Conservation (phyloP, 2,888 invertebrate genomes). For the Agriopis leucophaearia region DNA sequence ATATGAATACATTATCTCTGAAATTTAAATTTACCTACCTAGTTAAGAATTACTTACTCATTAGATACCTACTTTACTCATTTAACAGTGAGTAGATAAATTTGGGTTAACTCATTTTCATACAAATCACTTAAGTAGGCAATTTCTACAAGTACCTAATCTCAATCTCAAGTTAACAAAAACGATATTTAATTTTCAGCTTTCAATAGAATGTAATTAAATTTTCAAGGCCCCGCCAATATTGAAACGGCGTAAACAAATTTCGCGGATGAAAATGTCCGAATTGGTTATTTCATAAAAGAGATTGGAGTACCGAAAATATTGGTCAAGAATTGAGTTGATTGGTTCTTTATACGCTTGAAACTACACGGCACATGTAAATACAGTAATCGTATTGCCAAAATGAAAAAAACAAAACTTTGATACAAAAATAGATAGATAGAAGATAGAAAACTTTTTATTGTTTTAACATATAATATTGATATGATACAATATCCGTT, state of each 20-base stretch:
- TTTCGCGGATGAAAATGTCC: slow-evolving; percentile 27
- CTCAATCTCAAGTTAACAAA: slow-evolving; percentile 14
- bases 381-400: too few relatives aligned
- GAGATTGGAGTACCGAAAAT: not conserved
- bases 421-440: too few relatives aligned
- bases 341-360: not conserved
- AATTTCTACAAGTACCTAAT: slow-evolving; percentile 15
- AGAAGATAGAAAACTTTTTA: too few relatives aligned
- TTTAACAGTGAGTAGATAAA: not conserved
- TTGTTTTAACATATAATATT: too few relatives aligned
- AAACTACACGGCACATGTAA: too few relatives aligned
- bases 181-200: slow-evolving; percentile 24
- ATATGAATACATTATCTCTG: not conserved
- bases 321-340: not conserved
- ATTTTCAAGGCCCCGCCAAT: slow-evolving; percentile 22
- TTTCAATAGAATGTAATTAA: slow-evolving; percentile 29
- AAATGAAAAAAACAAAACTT: too few relatives aligned
- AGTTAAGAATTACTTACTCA: not conserved
- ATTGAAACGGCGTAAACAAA: slow-evolving; percentile 24
- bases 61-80: not conserved
- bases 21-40: not conserved
- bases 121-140: slow-evolving; percentile 7
- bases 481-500: too few relatives aligned
- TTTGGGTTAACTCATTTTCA: not conserved
- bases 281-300: slow-evolving; percentile 19